Percentiles rank a stretch among this genome's conserved stretches.
These are phyloP conservation scores for Ceratothoa steindachneri DNA, from an alignment of 2,888 invertebrate species.

Conservation along the genomic window DNA sequence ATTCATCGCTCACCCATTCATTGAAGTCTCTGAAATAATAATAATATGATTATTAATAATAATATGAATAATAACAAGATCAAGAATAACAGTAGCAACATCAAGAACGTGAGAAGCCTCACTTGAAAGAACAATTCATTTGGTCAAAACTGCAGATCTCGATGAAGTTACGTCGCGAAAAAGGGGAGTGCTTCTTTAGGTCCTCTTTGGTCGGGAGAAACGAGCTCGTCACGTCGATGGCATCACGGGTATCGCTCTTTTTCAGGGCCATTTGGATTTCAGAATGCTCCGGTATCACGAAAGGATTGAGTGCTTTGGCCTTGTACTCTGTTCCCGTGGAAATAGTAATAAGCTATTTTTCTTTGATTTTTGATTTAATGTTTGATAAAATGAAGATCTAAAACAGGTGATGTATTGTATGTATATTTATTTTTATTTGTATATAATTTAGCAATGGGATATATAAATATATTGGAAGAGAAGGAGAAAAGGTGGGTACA, in stretches of 20 bases:
- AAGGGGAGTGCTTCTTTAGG: background rate
- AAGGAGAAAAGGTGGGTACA: no score
- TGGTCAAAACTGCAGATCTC: conserved; percentile 3
- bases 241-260: background rate
- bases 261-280: background rate
- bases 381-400: no score
- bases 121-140: background rate
- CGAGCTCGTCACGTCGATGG: background rate
- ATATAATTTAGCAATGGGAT: no score
- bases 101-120: background rate
- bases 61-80: background rate
- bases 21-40: conserved; percentile 7
- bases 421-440: no score
- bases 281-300: no score
- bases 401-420: no score
- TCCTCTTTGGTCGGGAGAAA: background rate
- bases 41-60: no score
- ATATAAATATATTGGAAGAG: no score
- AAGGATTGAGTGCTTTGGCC: no score
- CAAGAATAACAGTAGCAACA: background rate
- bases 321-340: no score
- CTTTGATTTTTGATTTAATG: no score
- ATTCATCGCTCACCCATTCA: conserved; percentile 2
- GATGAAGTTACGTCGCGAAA: background rate
- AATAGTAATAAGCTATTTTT: no score